Evolutionary conservation across 2,113 vertebrate genomes (phyloP).

Genomic region (Lamprotornis superbus): DNA sequence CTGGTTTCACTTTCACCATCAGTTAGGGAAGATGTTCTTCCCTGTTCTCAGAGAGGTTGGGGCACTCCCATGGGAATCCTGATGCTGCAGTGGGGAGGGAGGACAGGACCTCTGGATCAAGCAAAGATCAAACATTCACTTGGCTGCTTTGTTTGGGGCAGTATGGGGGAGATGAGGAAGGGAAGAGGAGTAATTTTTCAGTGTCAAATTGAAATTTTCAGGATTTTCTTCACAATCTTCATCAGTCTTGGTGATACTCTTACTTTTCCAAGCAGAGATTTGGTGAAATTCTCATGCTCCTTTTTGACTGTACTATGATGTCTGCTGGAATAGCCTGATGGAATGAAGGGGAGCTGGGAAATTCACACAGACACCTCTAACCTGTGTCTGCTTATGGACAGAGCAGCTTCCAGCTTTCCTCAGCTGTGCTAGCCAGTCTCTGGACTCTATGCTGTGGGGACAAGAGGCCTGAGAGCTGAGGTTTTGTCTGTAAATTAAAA

Average conservation of each 20-base stretch:
- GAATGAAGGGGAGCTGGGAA: neutral
- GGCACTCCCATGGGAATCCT: rapidly evolving
- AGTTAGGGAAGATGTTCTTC: neutral
- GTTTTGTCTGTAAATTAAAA: neutral
- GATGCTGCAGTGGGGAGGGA: neutral
- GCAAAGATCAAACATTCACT: neutral
- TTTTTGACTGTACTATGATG: neutral
- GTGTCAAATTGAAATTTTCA: neutral
- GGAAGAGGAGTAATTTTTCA: neutral
- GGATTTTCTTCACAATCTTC: neutral
- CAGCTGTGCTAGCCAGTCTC: neutral
- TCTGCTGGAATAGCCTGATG: neutral
- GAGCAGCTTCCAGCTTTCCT: neutral
- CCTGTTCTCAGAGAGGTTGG: neutral
- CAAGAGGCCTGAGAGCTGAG: neutral
- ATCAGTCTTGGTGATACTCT: neutral
- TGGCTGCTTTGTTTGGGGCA: neutral
- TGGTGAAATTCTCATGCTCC: neutral
- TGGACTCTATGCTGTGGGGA: neutral
- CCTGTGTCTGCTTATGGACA: neutral
- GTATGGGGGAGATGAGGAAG: neutral
- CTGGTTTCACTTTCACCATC: neutral
- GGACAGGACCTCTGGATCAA: neutral
- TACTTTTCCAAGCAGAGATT: neutral
- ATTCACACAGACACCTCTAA: neutral